A percentile compares a stretch with the other conserved stretches of the same genome.
Evolutionary conservation across 2,113 vertebrate species (phyloP).

Genomic region (Solea senegalensis): DNA sequence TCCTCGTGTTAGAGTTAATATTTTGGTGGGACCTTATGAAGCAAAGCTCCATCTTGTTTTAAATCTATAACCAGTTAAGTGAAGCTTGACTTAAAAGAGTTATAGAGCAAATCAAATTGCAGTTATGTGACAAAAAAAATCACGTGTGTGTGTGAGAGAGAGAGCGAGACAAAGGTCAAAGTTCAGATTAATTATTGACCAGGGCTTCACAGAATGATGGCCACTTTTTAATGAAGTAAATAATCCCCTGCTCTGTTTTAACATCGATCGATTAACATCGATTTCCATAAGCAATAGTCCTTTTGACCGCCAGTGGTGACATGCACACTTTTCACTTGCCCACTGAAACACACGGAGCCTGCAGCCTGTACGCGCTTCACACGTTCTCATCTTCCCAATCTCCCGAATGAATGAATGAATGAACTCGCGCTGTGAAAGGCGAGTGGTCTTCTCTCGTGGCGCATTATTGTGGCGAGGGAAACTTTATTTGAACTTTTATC

Average conservation of each 20-base stretch:
- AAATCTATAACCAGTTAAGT: too few relatives aligned
- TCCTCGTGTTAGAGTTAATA: too few relatives aligned
- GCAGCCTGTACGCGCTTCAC: conserved; percentile 11
- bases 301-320: conserved; percentile 5
- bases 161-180: too few relatives aligned
- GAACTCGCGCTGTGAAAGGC: background rate
- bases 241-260: conserved; percentile 2
- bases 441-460: background rate
- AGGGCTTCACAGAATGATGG: too few relatives aligned
- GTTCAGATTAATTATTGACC: too few relatives aligned
- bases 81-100: too few relatives aligned
- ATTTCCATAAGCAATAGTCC: background rate
- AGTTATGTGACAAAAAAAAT: too few relatives aligned
- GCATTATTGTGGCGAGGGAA: background rate
- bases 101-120: too few relatives aligned
- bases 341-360: conserved; percentile 19
- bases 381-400: background rate
- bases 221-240: background rate
- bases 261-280: background rate
- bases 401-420: background rate
- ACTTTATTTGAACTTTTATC: background rate
- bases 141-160: too few relatives aligned
- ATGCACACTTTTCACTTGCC: conserved; percentile 8
- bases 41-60: too few relatives aligned
- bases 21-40: too few relatives aligned